Evolutionary conservation across 2,888 invertebrate species (phyloP), one percentile per base, ranked within the genome.

Genomic region (Eupithecia subumbrata): DNA sequence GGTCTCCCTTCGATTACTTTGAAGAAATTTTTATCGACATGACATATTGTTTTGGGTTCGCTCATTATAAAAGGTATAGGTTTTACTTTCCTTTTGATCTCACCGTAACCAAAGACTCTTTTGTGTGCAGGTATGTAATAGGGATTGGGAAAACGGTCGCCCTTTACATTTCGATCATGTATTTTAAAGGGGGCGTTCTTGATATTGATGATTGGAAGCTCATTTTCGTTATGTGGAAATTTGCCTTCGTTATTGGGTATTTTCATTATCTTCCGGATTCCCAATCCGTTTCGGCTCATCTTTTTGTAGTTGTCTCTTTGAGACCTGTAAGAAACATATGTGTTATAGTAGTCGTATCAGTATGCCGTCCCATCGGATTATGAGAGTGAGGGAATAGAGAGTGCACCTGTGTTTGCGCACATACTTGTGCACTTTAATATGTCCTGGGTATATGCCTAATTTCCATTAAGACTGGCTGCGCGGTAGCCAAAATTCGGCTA

Each of bases 1-100:
- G 86, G 86, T 40, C 87, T 82, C 7, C 88, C 88, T 82, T 87
- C 86, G 30, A 87, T 79, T 37, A 82, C 72, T 78, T 85, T 85
- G 75, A 82, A 88, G 75, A 88, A 89, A 14, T 75, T 76, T n/a
- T 79, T 56, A 78, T 88, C 85, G 25, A 86, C 68, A 71, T 88
- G 86, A 74, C 84, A 84, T 45, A 88, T 82, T 1, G 87, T 85
- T 60, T 75, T 79, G 16, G 81, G 81, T 25, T 86, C 85, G 52
- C 77, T 79, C 82, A 82, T 83, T 40, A 84, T 83, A 56, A 82
- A 81, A 14, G 85, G 83, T 72, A 78, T 81, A 1, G 78, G 74
- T 72, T 79, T 82, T 30, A 37, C 60, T 76, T 83, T 84, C 22
- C 76, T 81, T 30, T 30, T 78, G 30, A 73, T 78, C 48, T 78